Percentiles rank a stretch among this genome's conserved stretches.
Evolutionary conservation across 2,113 vertebrate species (phyloP).

Genomic region (Takifugu bimaculatus): DNA sequence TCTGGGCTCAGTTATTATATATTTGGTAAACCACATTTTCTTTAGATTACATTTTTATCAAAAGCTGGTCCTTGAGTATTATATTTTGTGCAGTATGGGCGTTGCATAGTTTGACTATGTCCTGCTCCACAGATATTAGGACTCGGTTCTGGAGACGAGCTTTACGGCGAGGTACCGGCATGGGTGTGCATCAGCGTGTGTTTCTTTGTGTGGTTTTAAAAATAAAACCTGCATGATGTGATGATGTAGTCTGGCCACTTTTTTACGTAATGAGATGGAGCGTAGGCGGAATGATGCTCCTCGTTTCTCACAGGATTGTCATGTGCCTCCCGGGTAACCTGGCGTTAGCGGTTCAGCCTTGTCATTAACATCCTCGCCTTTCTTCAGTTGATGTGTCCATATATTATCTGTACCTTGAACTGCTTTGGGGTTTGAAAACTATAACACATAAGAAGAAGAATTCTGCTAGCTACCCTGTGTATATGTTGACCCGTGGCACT

Average conservation of each 20-base stretch:
- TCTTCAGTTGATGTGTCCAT: conserved; percentile 13
- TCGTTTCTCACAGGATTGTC: conserved; percentile 43
- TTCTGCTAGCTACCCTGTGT: conserved; percentile 3
- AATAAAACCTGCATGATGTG: conserved; percentile 53
- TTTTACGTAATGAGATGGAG: conserved; percentile 49
- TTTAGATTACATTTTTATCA: too few relatives aligned
- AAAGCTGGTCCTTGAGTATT: neutral
- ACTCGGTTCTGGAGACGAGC: conserved; percentile 78
- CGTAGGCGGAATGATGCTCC: conserved; percentile 44
- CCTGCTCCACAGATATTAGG: conserved; percentile 73
- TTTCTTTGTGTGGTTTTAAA: conserved; percentile 20
- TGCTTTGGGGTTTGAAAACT: neutral
- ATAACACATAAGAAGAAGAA: conserved; percentile 10
- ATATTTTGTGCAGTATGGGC: conserved; percentile 15
- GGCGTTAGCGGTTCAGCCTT: conserved; percentile 18
- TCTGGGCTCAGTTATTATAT: neutral
- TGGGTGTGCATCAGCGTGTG: conserved; percentile 51
- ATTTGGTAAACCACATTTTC: neutral
- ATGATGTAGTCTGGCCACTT: conserved; percentile 48
- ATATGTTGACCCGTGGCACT: conserved; percentile 37
- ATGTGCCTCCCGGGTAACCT: conserved; percentile 38
- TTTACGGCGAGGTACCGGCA: conserved; percentile 75
- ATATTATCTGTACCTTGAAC: conserved; percentile 9
- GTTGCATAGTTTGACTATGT: conserved; percentile 31
- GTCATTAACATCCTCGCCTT: conserved; percentile 23